Evolutionary conservation across 1,140 invertebrate genomes (phyloP).

Genomic region (Cardiocondyla obscurior): DNA sequence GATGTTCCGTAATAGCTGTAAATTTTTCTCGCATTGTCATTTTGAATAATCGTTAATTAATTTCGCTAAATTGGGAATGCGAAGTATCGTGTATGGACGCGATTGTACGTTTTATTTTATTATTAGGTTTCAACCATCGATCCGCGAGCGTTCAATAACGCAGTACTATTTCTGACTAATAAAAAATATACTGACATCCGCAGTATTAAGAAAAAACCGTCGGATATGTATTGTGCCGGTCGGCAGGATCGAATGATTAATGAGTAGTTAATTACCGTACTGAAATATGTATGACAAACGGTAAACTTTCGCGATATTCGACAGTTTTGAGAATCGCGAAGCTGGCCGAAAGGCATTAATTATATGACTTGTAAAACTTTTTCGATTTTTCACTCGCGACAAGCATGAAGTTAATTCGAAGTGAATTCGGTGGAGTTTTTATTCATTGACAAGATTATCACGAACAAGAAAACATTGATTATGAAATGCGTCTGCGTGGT

Average conservation of each 20-base stretch:
- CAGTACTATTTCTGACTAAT: background rate
- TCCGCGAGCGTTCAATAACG: background rate
- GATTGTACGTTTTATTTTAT: conserved; percentile 7
- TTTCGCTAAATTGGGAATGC: conserved; percentile 5
- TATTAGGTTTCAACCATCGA: background rate
- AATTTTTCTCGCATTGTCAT: conserved; percentile 19
- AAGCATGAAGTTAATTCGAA: background rate
- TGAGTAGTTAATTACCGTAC: conserved; percentile 25
- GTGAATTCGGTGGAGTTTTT: conserved; percentile 22
- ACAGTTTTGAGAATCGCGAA: conserved; percentile 26
- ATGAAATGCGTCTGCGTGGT: conserved; percentile 3
- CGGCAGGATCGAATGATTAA: conserved; percentile 9
- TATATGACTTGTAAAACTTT: conserved; percentile 11
- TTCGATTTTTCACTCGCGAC: conserved; percentile 18
- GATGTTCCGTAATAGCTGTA: background rate
- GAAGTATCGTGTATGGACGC: background rate
- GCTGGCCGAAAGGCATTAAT: conserved; percentile 17
- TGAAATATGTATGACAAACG: conserved; percentile 16
- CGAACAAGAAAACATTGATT: conserved; percentile 26
- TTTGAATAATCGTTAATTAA: conserved; percentile 21
- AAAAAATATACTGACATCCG: background rate
- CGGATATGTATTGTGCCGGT: background rate
- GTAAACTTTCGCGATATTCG: conserved; percentile 19
- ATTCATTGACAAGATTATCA: conserved; percentile 9
- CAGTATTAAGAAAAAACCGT: background rate